phyloP scores from a whole-genome alignment of 2,113 vertebrate genomes.

The Sinocyclocheilus anophthalmus region DNA sequence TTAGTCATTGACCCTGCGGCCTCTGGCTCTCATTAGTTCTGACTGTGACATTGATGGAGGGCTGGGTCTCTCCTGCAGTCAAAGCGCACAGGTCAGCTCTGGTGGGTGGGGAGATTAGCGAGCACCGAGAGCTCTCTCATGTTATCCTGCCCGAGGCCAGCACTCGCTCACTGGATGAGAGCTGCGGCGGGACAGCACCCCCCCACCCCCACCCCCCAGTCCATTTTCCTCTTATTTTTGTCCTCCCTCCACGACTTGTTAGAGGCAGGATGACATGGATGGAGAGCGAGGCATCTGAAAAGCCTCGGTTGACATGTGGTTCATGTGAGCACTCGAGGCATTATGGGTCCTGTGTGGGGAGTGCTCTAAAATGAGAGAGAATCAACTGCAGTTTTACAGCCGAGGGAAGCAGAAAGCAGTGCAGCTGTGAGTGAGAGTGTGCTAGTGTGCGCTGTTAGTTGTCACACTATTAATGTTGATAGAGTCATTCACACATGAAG shows the following conservation, averaged over 20 bases:
- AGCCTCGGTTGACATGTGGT: slow-evolving; percentile 66
- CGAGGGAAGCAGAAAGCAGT: slow-evolving; percentile 47
- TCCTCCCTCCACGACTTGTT: slow-evolving; percentile 26
- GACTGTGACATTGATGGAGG: slow-evolving; percentile 73
- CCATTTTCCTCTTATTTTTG: slow-evolving; percentile 62
- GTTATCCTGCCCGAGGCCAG: slow-evolving; percentile 60
- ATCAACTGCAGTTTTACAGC: slow-evolving; percentile 66
- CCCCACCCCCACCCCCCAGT: slow-evolving; percentile 30
- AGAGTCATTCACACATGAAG: neutral
- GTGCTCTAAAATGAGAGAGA: slow-evolving; percentile 71
- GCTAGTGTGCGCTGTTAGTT: neutral
- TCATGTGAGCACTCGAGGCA: slow-evolving; percentile 68
- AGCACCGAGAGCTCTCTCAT: slow-evolving; percentile 61
- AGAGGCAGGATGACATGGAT: slow-evolving; percentile 56
- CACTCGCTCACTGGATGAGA: slow-evolving; percentile 27
- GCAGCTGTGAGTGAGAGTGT: slow-evolving; percentile 48
- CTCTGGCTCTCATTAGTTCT: slow-evolving; percentile 72
- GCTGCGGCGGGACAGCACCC: neutral
- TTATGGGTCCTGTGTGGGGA: slow-evolving; percentile 68
- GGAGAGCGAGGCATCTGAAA: slow-evolving; percentile 62
- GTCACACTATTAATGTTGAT: neutral
- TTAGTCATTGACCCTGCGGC: slow-evolving; percentile 72
- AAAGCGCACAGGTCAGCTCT: slow-evolving; percentile 65
- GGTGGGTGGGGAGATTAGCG: slow-evolving; percentile 69
- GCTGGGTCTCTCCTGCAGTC: slow-evolving; percentile 61